Percentiles rank a stretch among this genome's conserved stretches.
Conservation (phyloP, 2,797 vertebrate genomes). For the Hapalemur alaotrensis region DNA sequence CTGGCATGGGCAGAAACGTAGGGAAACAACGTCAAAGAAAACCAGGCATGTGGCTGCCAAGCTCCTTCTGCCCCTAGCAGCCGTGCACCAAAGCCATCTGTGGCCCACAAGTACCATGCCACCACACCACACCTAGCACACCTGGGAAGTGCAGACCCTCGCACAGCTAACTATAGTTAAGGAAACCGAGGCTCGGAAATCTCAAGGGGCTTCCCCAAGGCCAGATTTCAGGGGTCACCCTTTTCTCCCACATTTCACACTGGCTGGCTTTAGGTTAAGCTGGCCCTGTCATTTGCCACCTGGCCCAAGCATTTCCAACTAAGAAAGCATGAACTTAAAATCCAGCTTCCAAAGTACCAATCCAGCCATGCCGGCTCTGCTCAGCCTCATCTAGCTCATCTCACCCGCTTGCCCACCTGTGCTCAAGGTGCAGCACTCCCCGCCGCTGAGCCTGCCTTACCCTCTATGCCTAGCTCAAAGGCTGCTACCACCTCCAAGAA, state of each 20-base stretch:
- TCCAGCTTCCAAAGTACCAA: background rate
- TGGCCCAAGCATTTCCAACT: background rate
- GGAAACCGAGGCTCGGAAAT: background rate
- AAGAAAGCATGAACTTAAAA: background rate
- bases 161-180: background rate
- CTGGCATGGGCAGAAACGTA: background rate
- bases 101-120: background rate
- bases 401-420: background rate
- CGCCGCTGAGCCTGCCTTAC: background rate
- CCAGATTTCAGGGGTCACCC: background rate
- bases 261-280: background rate
- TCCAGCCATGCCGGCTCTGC: background rate
- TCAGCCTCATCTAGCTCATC: background rate
- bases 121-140: too few relatives aligned
- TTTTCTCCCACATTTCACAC: too few relatives aligned
- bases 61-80: background rate
- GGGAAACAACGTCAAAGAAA: background rate
- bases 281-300: background rate
- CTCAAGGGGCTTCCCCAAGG: background rate
- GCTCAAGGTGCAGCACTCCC: background rate
- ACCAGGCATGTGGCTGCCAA: background rate
- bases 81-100: background rate
- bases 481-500: background rate
- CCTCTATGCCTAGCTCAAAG: background rate
- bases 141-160: background rate